Evolutionary conservation across 2,797 vertebrate genomes (phyloP).

Genomic region (Epinephelus malabaricus): DNA sequence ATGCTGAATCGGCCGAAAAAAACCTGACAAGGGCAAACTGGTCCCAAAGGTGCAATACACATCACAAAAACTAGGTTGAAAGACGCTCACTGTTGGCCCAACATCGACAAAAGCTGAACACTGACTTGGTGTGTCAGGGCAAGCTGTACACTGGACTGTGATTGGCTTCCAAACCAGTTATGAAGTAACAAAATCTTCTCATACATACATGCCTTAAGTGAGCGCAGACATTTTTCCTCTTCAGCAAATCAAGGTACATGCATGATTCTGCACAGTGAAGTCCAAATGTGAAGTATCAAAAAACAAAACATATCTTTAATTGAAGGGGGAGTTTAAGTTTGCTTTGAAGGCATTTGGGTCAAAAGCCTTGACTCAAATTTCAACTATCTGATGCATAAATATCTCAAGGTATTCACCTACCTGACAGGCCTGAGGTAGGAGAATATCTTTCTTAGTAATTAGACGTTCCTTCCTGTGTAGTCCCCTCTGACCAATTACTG

Average conservation of each 20-base stretch:
- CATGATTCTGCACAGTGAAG: neutral
- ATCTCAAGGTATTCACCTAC: neutral
- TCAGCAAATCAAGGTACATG: neutral
- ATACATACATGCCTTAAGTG: neutral
- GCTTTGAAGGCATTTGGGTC: conserved; percentile 1
- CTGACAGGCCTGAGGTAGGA: conserved; percentile 9
- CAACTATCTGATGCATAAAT: conserved; percentile 17
- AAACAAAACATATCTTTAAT: neutral
- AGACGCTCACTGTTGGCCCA: too few relatives aligned
- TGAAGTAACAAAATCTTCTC: neutral
- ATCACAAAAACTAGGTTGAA: too few relatives aligned
- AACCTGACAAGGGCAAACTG: too few relatives aligned
- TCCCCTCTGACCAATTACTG: conserved; percentile 67
- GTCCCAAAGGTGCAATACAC: too few relatives aligned
- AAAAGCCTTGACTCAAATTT: neutral
- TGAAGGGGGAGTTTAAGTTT: neutral
- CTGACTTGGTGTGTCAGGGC: too few relatives aligned
- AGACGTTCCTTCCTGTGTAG: conserved; percentile 40
- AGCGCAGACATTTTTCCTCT: neutral
- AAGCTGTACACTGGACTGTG: neutral
- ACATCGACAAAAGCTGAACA: too few relatives aligned
- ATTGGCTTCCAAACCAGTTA: neutral
- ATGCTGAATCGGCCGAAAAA: too few relatives aligned
- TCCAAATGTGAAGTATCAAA: neutral
- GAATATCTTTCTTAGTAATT: conserved; percentile 49